Evolutionary conservation across 2,113 vertebrate genomes (phyloP).

Genomic region (Oreochromis aureus): DNA sequence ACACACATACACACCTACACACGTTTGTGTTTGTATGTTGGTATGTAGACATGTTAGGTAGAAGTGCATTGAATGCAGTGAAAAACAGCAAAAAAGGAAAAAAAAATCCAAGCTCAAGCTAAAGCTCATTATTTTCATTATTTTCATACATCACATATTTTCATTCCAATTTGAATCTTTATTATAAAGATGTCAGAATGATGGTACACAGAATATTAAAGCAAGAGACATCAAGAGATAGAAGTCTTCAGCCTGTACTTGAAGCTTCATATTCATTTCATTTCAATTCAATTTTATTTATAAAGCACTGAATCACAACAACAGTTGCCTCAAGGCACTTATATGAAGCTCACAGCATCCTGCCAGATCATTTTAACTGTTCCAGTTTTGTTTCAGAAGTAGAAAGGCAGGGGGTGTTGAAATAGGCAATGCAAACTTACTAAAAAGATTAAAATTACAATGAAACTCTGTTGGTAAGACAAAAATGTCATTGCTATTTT

Average conservation of each 20-base stretch:
- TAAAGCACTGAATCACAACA: not conserved
- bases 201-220: not conserved
- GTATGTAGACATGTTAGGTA: not conserved
- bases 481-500: not conserved
- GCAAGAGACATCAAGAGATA: not conserved
- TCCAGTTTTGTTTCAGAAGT: not conserved
- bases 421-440: not conserved
- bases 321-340: not conserved
- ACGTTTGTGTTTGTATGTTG: constrained; percentile 19
- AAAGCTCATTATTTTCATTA: not conserved
- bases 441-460: not conserved
- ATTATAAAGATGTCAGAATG: not conserved
- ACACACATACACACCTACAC: fast-evolving
- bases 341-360: not conserved
- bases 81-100: not conserved
- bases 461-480: not conserved
- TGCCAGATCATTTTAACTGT: not conserved
- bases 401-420: not conserved
- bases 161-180: not conserved
- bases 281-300: not conserved
- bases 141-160: not conserved
- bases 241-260: not conserved
- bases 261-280: not conserved
- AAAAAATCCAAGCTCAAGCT: not conserved
- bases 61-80: not conserved